A percentile compares a stretch with the other conserved stretches of the same genome.
phyloP scores from a whole-genome alignment of 2,113 vertebrate species.

The Corythaeola cristata region DNA sequence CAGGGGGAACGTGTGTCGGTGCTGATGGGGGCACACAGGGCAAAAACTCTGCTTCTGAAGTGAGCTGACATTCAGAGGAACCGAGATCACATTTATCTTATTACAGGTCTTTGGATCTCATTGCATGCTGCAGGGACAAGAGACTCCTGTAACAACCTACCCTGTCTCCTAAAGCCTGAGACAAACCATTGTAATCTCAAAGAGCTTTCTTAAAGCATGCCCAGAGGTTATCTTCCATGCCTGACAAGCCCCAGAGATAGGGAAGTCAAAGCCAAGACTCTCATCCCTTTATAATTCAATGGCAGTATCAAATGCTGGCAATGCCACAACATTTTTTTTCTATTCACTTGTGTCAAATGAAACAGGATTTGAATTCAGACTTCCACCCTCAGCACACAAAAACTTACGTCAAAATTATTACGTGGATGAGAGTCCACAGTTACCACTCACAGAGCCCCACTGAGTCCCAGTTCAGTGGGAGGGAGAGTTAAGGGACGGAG shows the following conservation, averaged over 20 bases:
- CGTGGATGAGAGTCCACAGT: slow-evolving; percentile 59
- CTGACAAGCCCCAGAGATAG: not conserved
- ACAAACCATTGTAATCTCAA: not conserved
- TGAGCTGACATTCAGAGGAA: not conserved
- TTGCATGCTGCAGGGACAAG: not conserved
- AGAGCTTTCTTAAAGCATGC: not conserved
- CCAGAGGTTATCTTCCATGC: not conserved
- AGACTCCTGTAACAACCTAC: not conserved
- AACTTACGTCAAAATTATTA: slow-evolving; percentile 2
- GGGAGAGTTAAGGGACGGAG: slow-evolving; percentile 51
- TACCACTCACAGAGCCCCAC: slow-evolving; percentile 65
- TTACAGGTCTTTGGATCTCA: not conserved
- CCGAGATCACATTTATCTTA: not conserved
- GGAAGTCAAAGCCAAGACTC: slow-evolving; percentile 4
- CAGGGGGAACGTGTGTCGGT: rapidly evolving
- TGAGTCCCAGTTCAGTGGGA: slow-evolving; percentile 58
- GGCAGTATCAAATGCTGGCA: slow-evolving; percentile 61
- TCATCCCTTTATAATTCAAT: not conserved
- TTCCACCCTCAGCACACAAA: slow-evolving; percentile 41
- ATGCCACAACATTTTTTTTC: not conserved
- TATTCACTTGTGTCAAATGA: not conserved
- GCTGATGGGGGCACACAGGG: not conserved
- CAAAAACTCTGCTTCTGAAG: not conserved
- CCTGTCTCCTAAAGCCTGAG: not conserved
- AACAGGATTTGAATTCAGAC: not conserved